Evolutionary conservation across 2,113 vertebrate species (phyloP).

Genomic region (Bubalus kerabau): DNA sequence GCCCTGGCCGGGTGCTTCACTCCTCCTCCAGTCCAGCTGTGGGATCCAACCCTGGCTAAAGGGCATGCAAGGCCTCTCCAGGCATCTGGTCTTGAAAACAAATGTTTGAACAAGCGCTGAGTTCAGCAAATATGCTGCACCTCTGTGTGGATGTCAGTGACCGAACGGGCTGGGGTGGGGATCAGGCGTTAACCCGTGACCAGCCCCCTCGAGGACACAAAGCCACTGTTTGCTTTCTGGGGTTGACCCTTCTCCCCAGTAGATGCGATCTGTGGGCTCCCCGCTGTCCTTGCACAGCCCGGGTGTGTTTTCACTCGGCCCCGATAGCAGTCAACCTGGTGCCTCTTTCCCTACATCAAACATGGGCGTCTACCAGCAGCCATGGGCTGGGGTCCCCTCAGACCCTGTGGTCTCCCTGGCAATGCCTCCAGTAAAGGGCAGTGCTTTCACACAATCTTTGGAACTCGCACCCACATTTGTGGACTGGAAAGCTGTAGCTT

Average conservation of each 20-base stretch:
- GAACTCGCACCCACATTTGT: neutral
- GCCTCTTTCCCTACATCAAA: neutral
- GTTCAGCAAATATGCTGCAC: neutral
- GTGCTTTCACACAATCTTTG: neutral
- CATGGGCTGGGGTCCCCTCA: neutral
- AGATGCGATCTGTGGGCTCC: neutral
- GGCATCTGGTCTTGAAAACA: conserved; percentile 9
- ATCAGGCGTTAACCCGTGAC: neutral
- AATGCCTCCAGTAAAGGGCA: too few relatives aligned
- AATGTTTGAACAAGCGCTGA: conserved; percentile 52
- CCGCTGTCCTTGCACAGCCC: too few relatives aligned
- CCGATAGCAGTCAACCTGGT: rapidly evolving
- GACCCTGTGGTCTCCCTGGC: neutral
- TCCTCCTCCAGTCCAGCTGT: neutral
- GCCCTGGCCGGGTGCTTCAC: rapidly evolving
- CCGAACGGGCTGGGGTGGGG: neutral
- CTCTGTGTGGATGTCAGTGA: rapidly evolving
- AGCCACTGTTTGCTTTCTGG: neutral
- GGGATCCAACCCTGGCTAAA: neutral
- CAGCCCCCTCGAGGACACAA: neutral
- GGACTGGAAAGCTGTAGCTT: neutral
- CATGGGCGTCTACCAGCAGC: neutral
- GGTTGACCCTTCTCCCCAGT: neutral
- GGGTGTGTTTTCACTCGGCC: neutral
- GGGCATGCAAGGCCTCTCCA: neutral